phyloP scores from a whole-genome alignment of 2,888 invertebrate species.

The Drosophila infuscata region DNA sequence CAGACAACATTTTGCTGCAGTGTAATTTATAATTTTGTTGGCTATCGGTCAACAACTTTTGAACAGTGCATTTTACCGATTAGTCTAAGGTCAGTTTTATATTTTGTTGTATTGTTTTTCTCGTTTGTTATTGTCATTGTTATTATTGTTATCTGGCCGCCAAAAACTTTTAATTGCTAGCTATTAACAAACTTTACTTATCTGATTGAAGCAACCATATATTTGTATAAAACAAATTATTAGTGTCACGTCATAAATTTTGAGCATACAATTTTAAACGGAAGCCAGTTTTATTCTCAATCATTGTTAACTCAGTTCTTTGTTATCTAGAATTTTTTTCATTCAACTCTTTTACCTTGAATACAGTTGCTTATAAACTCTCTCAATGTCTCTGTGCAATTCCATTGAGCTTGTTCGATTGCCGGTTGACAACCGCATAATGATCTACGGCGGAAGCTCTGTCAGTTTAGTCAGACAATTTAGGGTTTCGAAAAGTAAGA shows the following conservation, averaged over 20 bases:
- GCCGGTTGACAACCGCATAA: constrained; percentile 44
- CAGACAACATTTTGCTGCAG: constrained; percentile 22
- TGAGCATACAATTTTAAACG: neutral
- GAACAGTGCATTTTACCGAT: constrained; percentile 25
- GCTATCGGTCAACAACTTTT: constrained; percentile 43
- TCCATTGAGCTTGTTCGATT: constrained; percentile 39
- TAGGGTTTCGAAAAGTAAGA: neutral
- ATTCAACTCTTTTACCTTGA: constrained; percentile 11
- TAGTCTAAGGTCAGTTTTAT: constrained; percentile 67
- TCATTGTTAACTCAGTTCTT: neutral
- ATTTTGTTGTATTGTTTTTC: constrained; percentile 4
- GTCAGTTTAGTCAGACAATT: constrained; percentile 28
- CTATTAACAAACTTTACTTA: constrained; percentile 50
- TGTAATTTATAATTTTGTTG: constrained; percentile 33
- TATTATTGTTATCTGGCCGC: constrained; percentile 37
- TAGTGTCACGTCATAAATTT: neutral
- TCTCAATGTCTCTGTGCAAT: constrained; percentile 39
- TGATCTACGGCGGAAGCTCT: constrained; percentile 5
- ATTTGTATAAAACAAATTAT: neutral
- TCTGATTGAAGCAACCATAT: constrained; percentile 36
- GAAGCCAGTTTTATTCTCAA: neutral
- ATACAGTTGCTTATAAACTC: neutral
- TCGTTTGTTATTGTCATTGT: constrained; percentile 4
- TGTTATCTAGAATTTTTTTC: neutral
- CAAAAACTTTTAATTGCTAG: constrained; percentile 45